phyloP scores from a whole-genome alignment of 2,797 vertebrate genomes.

The Peromyscus attwateri region DNA sequence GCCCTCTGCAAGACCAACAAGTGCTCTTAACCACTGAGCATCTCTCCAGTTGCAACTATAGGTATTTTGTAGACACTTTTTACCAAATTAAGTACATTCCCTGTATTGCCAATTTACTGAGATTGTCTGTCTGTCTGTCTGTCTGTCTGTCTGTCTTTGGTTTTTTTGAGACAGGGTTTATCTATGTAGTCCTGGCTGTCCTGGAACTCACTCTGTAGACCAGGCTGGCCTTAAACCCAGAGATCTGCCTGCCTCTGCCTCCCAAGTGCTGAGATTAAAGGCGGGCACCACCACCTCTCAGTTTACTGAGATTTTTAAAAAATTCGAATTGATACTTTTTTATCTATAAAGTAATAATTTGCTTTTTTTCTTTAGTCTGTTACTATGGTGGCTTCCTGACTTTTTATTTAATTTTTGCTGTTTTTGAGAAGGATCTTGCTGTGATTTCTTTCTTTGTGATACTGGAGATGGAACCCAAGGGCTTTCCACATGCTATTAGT shows the following conservation, averaged over 20 bases:
- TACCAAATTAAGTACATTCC: background rate
- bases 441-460: background rate
- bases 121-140: background rate
- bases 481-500: background rate
- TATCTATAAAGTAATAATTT: background rate
- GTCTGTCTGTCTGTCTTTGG: background rate
- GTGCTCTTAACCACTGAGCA: background rate
- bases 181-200: background rate
- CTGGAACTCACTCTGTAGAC: background rate
- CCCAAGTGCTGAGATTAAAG: background rate
- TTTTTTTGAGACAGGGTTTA: background rate
- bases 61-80: slow-evolving; percentile 13
- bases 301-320: background rate
- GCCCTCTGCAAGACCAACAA: background rate
- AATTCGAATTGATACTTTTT: background rate
- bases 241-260: background rate
- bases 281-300: background rate
- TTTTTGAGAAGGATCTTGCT: background rate
- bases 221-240: background rate
- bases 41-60: background rate
- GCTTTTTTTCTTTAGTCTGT: slow-evolving; percentile 23
- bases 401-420: background rate
- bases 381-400: background rate
- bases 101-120: slow-evolving; percentile 41
- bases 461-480: background rate